Percentiles rank a stretch among this genome's conserved stretches.
Conservation (phyloP, 2,888 invertebrate genomes). For the Aromia moschata region DNA sequence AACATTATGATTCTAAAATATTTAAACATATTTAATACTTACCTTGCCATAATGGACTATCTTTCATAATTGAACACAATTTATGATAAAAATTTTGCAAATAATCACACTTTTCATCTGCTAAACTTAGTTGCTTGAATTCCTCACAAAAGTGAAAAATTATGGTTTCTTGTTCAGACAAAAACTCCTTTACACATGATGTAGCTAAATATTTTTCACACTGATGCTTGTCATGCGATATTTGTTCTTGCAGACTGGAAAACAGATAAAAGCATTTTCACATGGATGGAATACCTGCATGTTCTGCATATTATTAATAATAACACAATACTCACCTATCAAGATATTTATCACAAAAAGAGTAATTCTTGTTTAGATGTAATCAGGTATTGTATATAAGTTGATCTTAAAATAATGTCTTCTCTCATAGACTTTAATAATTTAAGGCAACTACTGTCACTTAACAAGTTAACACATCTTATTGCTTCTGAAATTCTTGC, state of each 20-base stretch:
- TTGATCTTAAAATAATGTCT: conserved; percentile 80
- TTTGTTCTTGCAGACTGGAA: conserved; percentile 67
- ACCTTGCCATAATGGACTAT: conserved; percentile 79
- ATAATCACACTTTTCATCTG: conserved; percentile 92
- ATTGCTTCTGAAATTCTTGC: conserved; percentile 86
- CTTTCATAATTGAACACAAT: conserved; percentile 74
- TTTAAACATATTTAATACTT: conserved; percentile 47
- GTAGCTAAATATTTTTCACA: conserved; percentile 78
- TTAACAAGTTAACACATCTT: conserved; percentile 78
- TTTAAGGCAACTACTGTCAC: conserved; percentile 75
- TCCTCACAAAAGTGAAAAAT: conserved; percentile 81
- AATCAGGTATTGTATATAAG: conserved; percentile 84
- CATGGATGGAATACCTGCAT: too few relatives aligned
- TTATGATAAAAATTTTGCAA: conserved; percentile 83
- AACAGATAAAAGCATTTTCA: conserved; percentile 32
- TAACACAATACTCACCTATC: conserved; percentile 67
- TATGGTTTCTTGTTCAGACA: conserved; percentile 79
- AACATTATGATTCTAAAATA: not conserved
- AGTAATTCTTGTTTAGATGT: conserved; percentile 82
- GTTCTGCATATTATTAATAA: too few relatives aligned
- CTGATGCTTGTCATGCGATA: conserved; percentile 75
- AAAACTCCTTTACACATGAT: conserved; percentile 81
- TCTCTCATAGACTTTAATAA: conserved; percentile 77
- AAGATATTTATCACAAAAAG: conserved; percentile 76
- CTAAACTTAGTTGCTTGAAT: conserved; percentile 79